Conservation (phyloP, 2,888 invertebrate species). For the Cloeon dipterum region DNA sequence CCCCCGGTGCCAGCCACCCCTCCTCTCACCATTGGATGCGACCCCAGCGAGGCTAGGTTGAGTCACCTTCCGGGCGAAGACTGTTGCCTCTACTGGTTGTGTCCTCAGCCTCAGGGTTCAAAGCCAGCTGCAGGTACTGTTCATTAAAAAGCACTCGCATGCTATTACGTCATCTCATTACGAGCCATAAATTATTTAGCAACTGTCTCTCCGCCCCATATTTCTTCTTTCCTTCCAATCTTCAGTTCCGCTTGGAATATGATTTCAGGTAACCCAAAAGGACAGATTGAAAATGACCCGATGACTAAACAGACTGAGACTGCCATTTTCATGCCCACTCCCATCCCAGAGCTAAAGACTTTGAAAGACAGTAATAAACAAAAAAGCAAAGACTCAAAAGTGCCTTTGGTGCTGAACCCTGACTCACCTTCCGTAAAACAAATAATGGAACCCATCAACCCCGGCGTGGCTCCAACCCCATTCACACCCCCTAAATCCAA, state of each 20-base stretch:
- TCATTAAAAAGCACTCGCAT: not conserved
- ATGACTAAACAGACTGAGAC: not conserved
- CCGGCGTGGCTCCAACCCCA: too few relatives aligned
- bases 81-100: conserved; percentile 63
- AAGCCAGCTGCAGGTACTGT: too few relatives aligned
- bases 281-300: too few relatives aligned
- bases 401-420: not conserved
- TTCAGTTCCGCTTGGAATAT: too few relatives aligned
- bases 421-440: too few relatives aligned
- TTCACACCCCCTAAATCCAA: too few relatives aligned
- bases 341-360: not conserved
- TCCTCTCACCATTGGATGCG: conserved; percentile 46
- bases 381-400: not conserved
- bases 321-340: not conserved
- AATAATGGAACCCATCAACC: too few relatives aligned
- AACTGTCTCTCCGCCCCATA: too few relatives aligned
- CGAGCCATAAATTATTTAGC: too few relatives aligned
- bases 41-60: conserved; percentile 35
- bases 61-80: conserved; percentile 46
- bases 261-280: too few relatives aligned
- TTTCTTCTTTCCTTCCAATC: too few relatives aligned
- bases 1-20: conserved; percentile 52
- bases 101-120: conserved; percentile 11
- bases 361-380: not conserved
- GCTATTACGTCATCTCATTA: not conserved